Evolutionary conservation across 2,888 invertebrate genomes (phyloP), one percentile per base, ranked within the genome.

Genomic region (Eupithecia tripunctaria): DNA sequence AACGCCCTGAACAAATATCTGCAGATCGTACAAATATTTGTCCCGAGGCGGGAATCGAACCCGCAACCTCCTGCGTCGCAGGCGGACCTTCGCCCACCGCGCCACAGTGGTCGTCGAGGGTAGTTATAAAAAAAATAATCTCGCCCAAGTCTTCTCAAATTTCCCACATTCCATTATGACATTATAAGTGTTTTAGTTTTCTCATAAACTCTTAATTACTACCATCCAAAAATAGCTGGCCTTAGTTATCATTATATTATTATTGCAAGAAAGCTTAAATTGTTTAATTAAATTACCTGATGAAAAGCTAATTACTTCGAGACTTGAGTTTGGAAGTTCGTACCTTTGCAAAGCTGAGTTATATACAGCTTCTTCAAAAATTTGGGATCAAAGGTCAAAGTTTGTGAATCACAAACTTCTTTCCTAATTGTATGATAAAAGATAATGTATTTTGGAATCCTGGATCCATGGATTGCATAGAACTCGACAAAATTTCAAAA

Each of bases 231-330:
- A 62, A 62, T 62, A 62, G 62, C 62, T 32, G 15, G 32, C 32
- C 32, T 62, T 51, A n/a, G 47, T 47, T n/a, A 62, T 62, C 32
- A 32, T 29, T 6, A 80, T 80, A 81, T 80, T 76, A 84, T 80
- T 79, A 81, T 77, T 73, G 71, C 67, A 76, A 75, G 80, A 78
- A 78, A 68, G 78, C 72, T 77, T 68, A 82, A 82, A 82, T 78
- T 78, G 78, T 79, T 80, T 78, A 82, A 83, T 84, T 80, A 76
- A 84, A 80, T 84, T 72, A 76, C 76, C 78, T 76, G 75, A 71
- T 76, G 71, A 79, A 76, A 73, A 77, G 80, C 78, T 82, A 81
- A 82, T 83, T 83, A 82, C 81, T 79, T 79, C 66, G 71, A 77
- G 78, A 79, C 79, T 81, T 77, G 78, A 81, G 76, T 76, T 76